Percentiles rank a stretch among this genome's conserved stretches.
Conservation (phyloP, 1,140 invertebrate genomes). For the Eurosta solidaginis region DNA sequence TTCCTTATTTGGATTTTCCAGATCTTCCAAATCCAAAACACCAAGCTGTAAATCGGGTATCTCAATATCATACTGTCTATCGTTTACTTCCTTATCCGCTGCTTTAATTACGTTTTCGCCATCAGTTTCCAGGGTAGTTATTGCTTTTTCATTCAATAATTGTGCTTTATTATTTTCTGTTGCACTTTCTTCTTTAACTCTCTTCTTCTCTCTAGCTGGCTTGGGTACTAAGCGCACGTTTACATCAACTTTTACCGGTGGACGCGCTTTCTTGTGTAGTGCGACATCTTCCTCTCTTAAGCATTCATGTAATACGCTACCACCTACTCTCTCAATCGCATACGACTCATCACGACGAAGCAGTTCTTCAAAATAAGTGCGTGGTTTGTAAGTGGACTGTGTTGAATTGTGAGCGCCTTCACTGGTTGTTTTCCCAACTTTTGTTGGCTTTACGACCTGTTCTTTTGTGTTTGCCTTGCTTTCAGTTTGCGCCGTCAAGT, state of each 20-base stretch:
- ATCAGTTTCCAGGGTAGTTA: too few relatives aligned
- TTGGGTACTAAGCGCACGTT: slow-evolving; percentile 74
- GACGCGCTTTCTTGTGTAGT: not conserved
- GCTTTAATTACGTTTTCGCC: not conserved
- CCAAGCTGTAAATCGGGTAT: not conserved
- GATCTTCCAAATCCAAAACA: not conserved
- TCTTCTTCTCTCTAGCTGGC: slow-evolving; percentile 61
- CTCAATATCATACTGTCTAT: not conserved
- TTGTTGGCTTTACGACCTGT: too few relatives aligned
- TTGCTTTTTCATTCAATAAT: too few relatives aligned
- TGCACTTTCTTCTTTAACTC: slow-evolving; percentile 45
- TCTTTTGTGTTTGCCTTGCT: not conserved
- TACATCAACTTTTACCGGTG: slow-evolving; percentile 74
- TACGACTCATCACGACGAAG: slow-evolving; percentile 1
- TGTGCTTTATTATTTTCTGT: too few relatives aligned
- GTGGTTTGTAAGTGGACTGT: not conserved
- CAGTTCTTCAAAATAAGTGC: slow-evolving; percentile 24
- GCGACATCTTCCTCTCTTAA: not conserved
- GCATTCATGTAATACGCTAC: not conserved
- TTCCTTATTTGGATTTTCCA: not conserved
- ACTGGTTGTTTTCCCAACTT: not conserved
- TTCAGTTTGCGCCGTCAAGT: slow-evolving; percentile 53
- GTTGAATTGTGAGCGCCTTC: not conserved
- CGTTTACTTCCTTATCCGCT: not conserved
- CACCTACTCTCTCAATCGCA: not conserved